phyloP scores from a whole-genome alignment of 2,113 vertebrate genomes.

The Acrocephalus arundinaceus region DNA sequence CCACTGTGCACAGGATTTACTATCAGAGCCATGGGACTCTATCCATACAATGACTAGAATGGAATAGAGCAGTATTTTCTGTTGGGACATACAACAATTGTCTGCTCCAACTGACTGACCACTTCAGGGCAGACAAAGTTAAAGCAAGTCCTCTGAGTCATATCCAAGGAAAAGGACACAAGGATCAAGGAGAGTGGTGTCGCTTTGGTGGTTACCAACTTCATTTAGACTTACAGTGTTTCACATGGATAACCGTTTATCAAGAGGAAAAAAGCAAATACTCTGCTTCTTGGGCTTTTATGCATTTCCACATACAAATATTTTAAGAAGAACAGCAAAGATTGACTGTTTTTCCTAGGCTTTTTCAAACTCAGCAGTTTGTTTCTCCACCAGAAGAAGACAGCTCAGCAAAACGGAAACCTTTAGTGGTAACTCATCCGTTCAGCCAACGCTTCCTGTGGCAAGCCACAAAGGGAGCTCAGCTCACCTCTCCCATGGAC shows the following conservation, averaged over 20 bases:
- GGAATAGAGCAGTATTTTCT: neutral
- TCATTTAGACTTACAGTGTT: neutral
- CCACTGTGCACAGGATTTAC: neutral
- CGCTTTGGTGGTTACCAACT: fast-evolving
- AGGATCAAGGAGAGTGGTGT: neutral
- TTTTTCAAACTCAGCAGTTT: neutral
- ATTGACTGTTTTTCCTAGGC: neutral
- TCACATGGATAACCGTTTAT: neutral
- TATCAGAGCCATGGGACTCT: fast-evolving
- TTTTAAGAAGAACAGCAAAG: constrained; percentile 5
- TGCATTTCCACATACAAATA: neutral
- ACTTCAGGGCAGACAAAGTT: neutral
- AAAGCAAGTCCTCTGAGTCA: neutral
- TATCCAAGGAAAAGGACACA: neutral
- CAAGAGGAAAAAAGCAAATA: neutral
- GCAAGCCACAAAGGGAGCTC: neutral
- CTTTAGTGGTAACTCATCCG: neutral
- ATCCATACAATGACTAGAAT: neutral
- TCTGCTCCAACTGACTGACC: neutral
- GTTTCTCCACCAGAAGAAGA: neutral
- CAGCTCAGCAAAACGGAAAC: neutral
- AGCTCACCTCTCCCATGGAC: neutral
- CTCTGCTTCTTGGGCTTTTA: neutral
- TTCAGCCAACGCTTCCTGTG: neutral
- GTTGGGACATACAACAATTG: neutral